Conservation (phyloP, 2,797 vertebrate genomes). For the Macropodus opercularis region DNA sequence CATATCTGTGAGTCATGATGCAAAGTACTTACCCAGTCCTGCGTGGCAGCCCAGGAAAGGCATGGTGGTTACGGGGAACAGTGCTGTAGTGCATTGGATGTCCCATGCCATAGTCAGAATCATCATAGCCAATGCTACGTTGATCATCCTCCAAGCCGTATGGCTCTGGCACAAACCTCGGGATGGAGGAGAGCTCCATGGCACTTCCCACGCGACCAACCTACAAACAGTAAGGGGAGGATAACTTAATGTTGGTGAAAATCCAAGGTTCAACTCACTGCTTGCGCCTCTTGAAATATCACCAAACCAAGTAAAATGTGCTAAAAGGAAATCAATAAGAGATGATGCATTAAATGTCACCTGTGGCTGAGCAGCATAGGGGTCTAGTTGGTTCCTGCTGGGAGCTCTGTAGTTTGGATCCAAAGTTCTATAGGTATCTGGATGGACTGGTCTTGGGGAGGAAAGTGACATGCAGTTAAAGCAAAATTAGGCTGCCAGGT, state of each 20-base stretch:
- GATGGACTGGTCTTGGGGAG: conserved; percentile 72
- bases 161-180: conserved; percentile 88
- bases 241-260: not conserved
- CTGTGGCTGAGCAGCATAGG: conserved; percentile 93
- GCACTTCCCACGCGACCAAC: conserved; percentile 89
- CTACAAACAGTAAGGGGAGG: conserved; percentile 45
- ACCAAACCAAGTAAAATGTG: not conserved
- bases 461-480: not conserved
- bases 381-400: conserved; percentile 90
- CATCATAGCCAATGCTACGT: conserved; percentile 91
- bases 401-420: conserved; percentile 88
- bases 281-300: not conserved
- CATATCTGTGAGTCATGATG: not conserved
- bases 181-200: conserved; percentile 85
- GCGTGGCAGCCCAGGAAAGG: conserved; percentile 82
- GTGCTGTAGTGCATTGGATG: conserved; percentile 88
- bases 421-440: conserved; percentile 83
- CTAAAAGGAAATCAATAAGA: not conserved
- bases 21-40: conserved; percentile 84
- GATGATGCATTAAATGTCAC: conserved; percentile 54
- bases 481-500: not conserved
- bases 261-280: not conserved
- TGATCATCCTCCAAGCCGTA: conserved; percentile 95
- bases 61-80: conserved; percentile 82
- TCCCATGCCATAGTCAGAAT: conserved; percentile 90